Evolutionary conservation across 2,888 invertebrate species (phyloP).

Genomic region (Corbicula japonica): DNA sequence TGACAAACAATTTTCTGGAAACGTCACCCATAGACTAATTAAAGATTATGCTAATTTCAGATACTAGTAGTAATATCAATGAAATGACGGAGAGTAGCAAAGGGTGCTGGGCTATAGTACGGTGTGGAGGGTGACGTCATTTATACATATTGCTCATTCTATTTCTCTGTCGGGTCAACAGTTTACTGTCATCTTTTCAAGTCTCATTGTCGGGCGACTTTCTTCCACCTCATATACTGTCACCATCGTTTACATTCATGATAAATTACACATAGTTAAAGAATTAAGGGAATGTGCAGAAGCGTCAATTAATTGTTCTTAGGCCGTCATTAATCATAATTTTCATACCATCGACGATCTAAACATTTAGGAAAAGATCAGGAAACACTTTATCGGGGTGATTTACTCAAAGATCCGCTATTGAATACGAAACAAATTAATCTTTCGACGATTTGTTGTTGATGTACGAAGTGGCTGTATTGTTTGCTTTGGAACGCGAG

Average conservation of each 20-base stretch:
- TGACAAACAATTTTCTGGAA: too few species aligned
- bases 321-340: constrained; percentile 63
- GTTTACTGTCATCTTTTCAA: too few species aligned
- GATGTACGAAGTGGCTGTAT: constrained; percentile 8
- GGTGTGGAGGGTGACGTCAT: too few species aligned
- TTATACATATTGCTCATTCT: too few species aligned
- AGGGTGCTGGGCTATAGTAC: too few species aligned
- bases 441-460: constrained; percentile 24
- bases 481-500: constrained; percentile 29
- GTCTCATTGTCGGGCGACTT: constrained; percentile 9
- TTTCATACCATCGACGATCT: constrained; percentile 47
- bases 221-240: constrained; percentile 19
- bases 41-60: too few species aligned
- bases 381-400: constrained; percentile 38
- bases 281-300: constrained; percentile 45
- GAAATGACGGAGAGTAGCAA: too few species aligned
- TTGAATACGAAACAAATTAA: constrained; percentile 52
- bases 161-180: too few species aligned
- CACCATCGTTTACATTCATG: constrained; percentile 48
- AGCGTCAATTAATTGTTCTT: constrained; percentile 62
- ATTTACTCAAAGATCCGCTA: constrained; percentile 39
- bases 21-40: too few species aligned
- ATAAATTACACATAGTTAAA: constrained; percentile 50
- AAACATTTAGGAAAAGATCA: constrained; percentile 26
- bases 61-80: too few species aligned